Evolutionary conservation across 2,113 vertebrate species (phyloP).

Genomic region (Fregetta grallaria): DNA sequence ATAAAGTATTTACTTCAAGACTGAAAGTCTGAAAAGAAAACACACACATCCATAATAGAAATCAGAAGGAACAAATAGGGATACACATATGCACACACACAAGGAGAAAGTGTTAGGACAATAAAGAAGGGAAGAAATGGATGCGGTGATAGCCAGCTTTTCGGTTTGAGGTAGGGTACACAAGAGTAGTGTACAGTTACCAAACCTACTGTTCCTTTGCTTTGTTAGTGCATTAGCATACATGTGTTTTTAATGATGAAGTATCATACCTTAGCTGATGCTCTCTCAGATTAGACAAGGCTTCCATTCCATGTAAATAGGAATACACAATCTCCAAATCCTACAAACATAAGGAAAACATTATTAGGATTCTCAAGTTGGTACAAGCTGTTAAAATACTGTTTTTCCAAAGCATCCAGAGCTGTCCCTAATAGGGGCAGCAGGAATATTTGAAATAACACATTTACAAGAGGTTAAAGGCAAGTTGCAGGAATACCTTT

Average conservation of each 20-base stretch:
- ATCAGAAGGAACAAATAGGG: not conserved
- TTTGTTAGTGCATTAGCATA: not conserved
- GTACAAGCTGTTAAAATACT: not conserved
- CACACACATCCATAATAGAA: not conserved
- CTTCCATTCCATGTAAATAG: slow-evolving; percentile 98
- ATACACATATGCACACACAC: not conserved
- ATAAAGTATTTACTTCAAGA: not conserved
- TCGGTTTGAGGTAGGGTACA: not conserved
- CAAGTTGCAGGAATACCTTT: not conserved
- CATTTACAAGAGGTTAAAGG: not conserved
- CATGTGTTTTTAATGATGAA: not conserved
- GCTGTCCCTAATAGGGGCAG: not conserved
- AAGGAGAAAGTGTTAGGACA: not conserved
- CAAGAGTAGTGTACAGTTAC: not conserved
- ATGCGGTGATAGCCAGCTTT: not conserved
- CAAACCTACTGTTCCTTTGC: not conserved
- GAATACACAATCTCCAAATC: slow-evolving; percentile 98
- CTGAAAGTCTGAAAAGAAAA: not conserved
- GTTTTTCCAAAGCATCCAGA: not conserved
- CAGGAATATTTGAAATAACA: not conserved
- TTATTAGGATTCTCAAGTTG: not conserved
- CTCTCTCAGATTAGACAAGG: slow-evolving; percentile 94
- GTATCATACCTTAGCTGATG: slow-evolving; percentile 90
- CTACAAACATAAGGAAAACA: slow-evolving; percentile 71
- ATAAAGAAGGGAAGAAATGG: not conserved